A percentile compares a stretch with the other conserved stretches of the same genome.
phyloP scores from a whole-genome alignment of 1,140 invertebrate species.

The Proales similis region DNA sequence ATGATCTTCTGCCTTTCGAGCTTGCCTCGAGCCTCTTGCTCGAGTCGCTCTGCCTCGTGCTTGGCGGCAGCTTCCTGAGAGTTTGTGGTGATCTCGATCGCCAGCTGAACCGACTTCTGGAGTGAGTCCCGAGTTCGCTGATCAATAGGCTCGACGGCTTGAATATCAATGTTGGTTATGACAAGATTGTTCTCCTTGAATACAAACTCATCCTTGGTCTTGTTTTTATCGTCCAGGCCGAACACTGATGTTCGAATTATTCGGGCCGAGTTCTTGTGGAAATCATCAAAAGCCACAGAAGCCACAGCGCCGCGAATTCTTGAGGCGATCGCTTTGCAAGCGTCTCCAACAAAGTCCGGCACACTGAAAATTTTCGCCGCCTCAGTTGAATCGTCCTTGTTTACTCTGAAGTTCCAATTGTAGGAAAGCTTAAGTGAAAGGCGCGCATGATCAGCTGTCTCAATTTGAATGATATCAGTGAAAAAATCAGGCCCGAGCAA shows the following conservation, averaged over 20 bases:
- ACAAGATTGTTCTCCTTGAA: slow-evolving; percentile 54
- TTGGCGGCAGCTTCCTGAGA: slow-evolving; percentile 53
- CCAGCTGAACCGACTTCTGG: slow-evolving; percentile 57
- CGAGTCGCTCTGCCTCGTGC: slow-evolving; percentile 57
- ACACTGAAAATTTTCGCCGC: slow-evolving; percentile 56
- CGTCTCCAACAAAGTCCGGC: slow-evolving; percentile 58
- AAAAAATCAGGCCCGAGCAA: slow-evolving; percentile 57
- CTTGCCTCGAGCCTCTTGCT: slow-evolving; percentile 56
- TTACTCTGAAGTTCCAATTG: slow-evolving; percentile 51
- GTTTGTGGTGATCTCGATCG: slow-evolving; percentile 57
- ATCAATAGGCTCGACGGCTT: slow-evolving; percentile 58
- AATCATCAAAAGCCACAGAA: slow-evolving; percentile 55
- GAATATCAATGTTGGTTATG: slow-evolving; percentile 57
- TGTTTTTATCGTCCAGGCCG: slow-evolving; percentile 54
- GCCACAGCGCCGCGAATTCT: slow-evolving; percentile 56
- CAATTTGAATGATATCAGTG: slow-evolving; percentile 55
- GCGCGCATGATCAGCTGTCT: slow-evolving; percentile 57
- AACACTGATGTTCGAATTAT: slow-evolving; percentile 57
- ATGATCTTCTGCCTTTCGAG: slow-evolving; percentile 56
- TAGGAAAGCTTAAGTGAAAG: slow-evolving; percentile 56
- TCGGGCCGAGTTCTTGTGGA: slow-evolving; percentile 53
- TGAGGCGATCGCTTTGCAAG: slow-evolving; percentile 57
- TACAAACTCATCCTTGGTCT: slow-evolving; percentile 49
- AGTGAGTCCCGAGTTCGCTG: slow-evolving; percentile 56
- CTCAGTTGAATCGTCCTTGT: slow-evolving; percentile 39